phyloP scores from a whole-genome alignment of 2,888 invertebrate species.

The Phytoseiulus persimilis region DNA sequence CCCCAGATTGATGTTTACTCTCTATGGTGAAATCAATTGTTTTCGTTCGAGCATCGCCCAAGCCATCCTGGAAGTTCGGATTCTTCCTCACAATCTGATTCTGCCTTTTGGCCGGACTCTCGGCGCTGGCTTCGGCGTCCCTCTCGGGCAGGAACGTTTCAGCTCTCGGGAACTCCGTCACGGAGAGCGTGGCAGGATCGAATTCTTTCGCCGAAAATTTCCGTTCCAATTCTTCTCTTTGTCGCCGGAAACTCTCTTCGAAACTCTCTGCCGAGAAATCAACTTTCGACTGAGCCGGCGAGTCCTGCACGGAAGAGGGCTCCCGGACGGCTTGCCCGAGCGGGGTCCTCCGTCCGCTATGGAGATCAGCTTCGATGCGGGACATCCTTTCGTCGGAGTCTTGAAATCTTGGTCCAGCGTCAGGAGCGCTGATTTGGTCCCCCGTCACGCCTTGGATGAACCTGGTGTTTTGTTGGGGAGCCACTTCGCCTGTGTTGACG shows the following conservation, averaged over 20 bases:
- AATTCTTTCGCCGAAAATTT: slow-evolving; percentile 30
- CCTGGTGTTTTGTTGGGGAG: slow-evolving; percentile 20
- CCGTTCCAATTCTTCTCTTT: slow-evolving; percentile 25
- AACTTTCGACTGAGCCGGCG: neutral
- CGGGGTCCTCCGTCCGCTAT: neutral
- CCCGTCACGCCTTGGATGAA: slow-evolving; percentile 27
- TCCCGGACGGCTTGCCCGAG: slow-evolving; percentile 19
- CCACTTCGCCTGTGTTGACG: slow-evolving; percentile 24
- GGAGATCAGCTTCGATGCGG: slow-evolving; percentile 33
- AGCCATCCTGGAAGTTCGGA: slow-evolving; percentile 22
- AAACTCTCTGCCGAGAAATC: neutral
- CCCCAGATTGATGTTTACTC: slow-evolving; percentile 1
- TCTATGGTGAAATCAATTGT: slow-evolving; percentile 29
- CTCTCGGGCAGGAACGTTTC: neutral
- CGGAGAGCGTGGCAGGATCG: neutral
- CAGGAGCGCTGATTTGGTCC: neutral
- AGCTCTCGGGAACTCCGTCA: neutral
- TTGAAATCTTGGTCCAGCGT: neutral
- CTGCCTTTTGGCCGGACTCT: neutral
- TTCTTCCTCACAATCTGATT: slow-evolving; percentile 24
- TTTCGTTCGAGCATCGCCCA: neutral
- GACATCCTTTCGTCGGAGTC: slow-evolving; percentile 30
- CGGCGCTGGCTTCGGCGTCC: neutral
- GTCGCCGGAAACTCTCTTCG: slow-evolving; percentile 6
- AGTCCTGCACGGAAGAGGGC: neutral